phyloP scores from a whole-genome alignment of 2,113 vertebrate genomes.

The Chrysochloris asiatica region DNA sequence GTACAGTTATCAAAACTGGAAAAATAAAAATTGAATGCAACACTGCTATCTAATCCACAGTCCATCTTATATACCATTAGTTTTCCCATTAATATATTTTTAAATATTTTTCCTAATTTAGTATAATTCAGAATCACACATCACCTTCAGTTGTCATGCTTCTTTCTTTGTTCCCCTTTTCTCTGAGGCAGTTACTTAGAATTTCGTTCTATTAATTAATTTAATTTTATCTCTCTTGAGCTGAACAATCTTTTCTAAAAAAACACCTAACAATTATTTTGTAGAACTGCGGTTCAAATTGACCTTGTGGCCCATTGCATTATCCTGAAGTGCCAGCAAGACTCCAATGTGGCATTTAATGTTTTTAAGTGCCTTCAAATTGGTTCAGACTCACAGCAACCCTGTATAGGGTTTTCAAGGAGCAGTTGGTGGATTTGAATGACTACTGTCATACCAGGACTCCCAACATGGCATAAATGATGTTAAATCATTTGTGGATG shows the following conservation, averaged over 20 bases:
- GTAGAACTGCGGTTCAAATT: neutral
- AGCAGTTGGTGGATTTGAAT: too few relatives aligned
- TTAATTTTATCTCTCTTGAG: neutral
- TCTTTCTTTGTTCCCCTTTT: neutral
- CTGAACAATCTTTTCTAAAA: neutral
- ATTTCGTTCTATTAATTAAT: neutral
- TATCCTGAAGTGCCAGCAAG: too few relatives aligned
- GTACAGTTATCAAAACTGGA: neutral
- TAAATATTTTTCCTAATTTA: neutral
- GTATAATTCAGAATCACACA: neutral
- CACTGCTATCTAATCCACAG: neutral
- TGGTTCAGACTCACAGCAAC: too few relatives aligned
- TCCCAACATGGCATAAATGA: too few relatives aligned
- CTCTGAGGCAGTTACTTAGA: neutral
- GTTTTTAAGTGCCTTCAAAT: too few relatives aligned
- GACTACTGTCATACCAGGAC: too few relatives aligned
- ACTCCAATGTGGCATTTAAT: too few relatives aligned
- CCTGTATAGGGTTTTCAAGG: too few relatives aligned
- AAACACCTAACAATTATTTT: neutral
- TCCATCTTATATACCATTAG: neutral
- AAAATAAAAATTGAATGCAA: constrained; percentile 5
- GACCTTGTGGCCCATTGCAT: too few relatives aligned
- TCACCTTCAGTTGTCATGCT: neutral
- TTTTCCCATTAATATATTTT: neutral
- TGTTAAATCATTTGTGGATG: too few relatives aligned